Base-by-base conservation (phyloP, 2,888 invertebrate genomes). In the Agapostemon virescens region DNA sequence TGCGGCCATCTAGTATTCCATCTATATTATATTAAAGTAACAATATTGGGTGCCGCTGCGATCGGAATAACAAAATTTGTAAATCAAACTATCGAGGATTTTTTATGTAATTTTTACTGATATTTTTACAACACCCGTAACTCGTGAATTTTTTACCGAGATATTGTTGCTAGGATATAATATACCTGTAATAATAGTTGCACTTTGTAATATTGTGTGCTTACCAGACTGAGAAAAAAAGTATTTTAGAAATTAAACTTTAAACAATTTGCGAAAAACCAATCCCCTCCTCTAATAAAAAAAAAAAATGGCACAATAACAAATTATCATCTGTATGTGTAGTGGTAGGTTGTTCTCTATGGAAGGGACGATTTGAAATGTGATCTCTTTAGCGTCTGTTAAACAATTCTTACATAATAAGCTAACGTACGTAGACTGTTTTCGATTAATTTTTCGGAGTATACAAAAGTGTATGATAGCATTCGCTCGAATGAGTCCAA, bases 381-480 rank as follows among this genome's bases (percentile, higher is more conserved):
- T 69, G 38, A 70, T 70, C 67, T 70, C 66, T 49, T 69, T 80
- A 69, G 73, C 45, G n/a, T 69, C 66, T 73, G 13, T 66, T 63
- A 69, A 36, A 74, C 30, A 55, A 66, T 79, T 72, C 72, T 81
- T 76, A 64, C 76, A 64, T 49, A 73, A 49, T 58, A 68, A 36
- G 64, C 26, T 70, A 66, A 67, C 49, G 71, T 74, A 40, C 30
- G n/a, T 38, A 17, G 42, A 36, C 30, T 20, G 36, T 42, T 40
- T n/a, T 63, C 45, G 45, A 71, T 69, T 45, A 52, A 2, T 72
- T 68, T 72, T 68, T 68, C 9, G 20, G 38, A 49, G 45, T 66
- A 58, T 77, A 86, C 61, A 82, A 85, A 76, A 84, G 74, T 76
- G 70, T 69, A 68, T 74, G 77, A 82, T 77, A 83, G 69, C 77